A percentile compares a stretch with the other conserved stretches of the same genome.
Evolutionary conservation across 2,797 vertebrate genomes (phyloP).

Genomic region (Tenualosa thibaudeaui): DNA sequence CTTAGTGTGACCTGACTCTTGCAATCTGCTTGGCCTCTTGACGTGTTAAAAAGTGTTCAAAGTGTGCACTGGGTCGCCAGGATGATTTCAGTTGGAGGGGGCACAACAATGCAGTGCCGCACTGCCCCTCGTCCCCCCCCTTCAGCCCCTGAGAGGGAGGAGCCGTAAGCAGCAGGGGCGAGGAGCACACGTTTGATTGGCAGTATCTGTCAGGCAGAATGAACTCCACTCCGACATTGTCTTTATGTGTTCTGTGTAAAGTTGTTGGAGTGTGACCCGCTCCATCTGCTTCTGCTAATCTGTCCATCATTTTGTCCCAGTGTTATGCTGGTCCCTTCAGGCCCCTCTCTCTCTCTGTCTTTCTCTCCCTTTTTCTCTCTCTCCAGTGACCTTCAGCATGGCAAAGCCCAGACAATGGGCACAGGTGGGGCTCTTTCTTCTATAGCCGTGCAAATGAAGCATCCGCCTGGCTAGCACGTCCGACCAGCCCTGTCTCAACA

Average conservation of each 20-base stretch:
- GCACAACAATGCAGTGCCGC: constrained; percentile 56
- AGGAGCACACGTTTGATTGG: constrained; percentile 73
- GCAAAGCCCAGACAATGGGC: neutral
- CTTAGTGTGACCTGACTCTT: constrained; percentile 22
- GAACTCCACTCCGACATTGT: constrained; percentile 83
- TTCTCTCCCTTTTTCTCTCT: neutral
- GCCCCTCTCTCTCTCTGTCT: neutral
- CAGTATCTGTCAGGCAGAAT: constrained; percentile 85
- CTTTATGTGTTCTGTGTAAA: constrained; percentile 85
- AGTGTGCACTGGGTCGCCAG: constrained; percentile 14
- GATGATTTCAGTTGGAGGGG: neutral
- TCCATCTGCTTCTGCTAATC: constrained; percentile 91
- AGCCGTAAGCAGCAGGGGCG: constrained; percentile 70
- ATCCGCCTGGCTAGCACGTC: constrained; percentile 10
- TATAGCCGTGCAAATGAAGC: constrained; percentile 6
- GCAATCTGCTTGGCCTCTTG: constrained; percentile 50
- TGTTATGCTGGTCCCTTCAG: constrained; percentile 1
- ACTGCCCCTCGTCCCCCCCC: constrained; percentile 55
- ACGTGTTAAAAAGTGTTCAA: constrained; percentile 42
- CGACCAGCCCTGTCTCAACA: constrained; percentile 50
- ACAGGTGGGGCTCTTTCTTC: constrained; percentile 21
- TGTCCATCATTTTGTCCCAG: constrained; percentile 77
- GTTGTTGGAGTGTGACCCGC: constrained; percentile 89
- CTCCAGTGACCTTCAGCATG: constrained; percentile 29
- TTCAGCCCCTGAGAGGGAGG: constrained; percentile 65